Base-by-base conservation (phyloP, 2,888 invertebrate genomes). In the Peribatodes rhomboidaria region DNA sequence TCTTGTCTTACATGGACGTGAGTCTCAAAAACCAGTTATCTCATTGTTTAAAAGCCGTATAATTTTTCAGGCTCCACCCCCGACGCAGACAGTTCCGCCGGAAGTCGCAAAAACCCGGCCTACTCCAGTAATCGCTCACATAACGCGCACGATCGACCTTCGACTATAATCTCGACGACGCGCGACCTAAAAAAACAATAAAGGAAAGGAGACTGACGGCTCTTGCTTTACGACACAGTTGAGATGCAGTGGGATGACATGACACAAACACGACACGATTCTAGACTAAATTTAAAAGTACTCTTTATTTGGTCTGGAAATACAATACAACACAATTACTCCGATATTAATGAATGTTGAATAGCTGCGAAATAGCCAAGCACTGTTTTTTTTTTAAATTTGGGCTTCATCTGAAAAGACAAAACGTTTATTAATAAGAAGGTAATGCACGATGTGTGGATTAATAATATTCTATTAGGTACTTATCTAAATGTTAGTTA, bases 111-210 rank as follows among this genome's bases (percentile, higher is more conserved):
- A 70, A 64, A 69, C 49, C 56, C 39, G 39, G 18, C 35, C 61
- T 55, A 54, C 47, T 35, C 20, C 46, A 11, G 41, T 49, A 68
- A 75, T 72, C 70, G 65, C 67, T 67, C 73, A 72, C 70, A 69
- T 68, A 59, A 69, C 68, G 69, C 70, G 58, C 68, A 55, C 68
- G 58, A 61, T 44, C 56, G 47, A 62, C 67, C 64, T 27, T 27
- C 27, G 27, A 27, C 27, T 52, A 69, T 75, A 70, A 75, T 71
- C 72, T 73, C 58, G 60, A 57, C 68, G 69, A 72, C 69, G 72
- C 69, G 72, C 27, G 27, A 27, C 27, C 27, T 70, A 72, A 88
- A 88, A 87, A 89, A 87, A 86, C 85, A 87, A 88, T 85, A 87
- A 88, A 82, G 81, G 74, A 76, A 82, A 82, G 83, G 82, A 80